A percentile compares a stretch with the other conserved stretches of the same genome.
These are phyloP conservation scores for Tipula unca DNA, from an alignment of 2,888 invertebrate species.

Conservation along the genomic window DNA sequence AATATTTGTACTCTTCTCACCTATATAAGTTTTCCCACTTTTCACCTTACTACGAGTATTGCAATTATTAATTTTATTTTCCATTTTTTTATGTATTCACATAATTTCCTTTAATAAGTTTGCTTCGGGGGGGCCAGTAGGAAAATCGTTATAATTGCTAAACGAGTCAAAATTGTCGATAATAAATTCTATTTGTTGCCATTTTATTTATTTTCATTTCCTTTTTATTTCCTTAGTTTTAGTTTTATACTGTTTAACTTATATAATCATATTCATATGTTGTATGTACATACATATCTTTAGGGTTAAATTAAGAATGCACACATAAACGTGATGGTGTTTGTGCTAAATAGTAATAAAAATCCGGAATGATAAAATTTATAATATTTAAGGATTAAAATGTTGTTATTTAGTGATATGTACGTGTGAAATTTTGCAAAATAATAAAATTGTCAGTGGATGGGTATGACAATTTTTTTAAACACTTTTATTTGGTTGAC, in stretches of 20 bases:
- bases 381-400: no score
- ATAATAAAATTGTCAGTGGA: no score
- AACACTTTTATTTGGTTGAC: no score
- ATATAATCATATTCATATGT: background rate
- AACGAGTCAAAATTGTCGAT: background rate
- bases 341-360: background rate
- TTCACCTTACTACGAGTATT: background rate
- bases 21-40: no score
- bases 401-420: no score
- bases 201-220: background rate
- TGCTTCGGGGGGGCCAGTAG: background rate
- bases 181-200: background rate
- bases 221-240: background rate
- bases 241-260: background rate
- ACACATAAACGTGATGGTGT: background rate
- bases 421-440: no score
- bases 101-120: background rate
- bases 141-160: background rate
- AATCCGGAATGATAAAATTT: no score
- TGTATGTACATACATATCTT: background rate
- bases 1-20: background rate
- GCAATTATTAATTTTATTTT: background rate
- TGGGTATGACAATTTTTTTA: no score
- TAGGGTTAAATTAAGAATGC: background rate
- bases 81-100: background rate